phyloP scores from a whole-genome alignment of 2,888 invertebrate species.

The Ochropleura plecta region DNA sequence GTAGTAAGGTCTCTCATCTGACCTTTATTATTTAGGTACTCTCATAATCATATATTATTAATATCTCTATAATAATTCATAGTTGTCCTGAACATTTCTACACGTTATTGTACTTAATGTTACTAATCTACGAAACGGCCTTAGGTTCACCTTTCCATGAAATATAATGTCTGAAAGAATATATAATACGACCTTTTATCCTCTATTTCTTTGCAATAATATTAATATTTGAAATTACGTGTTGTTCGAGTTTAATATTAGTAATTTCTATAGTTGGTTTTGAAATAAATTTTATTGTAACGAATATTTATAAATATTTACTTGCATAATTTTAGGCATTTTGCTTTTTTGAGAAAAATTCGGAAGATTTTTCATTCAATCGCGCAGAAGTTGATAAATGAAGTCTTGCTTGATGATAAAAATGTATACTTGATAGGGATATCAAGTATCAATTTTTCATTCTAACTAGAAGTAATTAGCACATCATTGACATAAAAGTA shows the following conservation, averaged over 20 bases:
- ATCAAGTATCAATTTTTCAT: too few relatives aligned
- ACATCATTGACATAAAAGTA: too few relatives aligned
- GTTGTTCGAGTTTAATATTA: conserved; percentile 2
- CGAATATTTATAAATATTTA: background rate
- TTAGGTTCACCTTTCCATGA: conserved; percentile 43
- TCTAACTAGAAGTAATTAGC: too few relatives aligned
- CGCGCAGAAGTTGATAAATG: too few relatives aligned
- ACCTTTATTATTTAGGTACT: conserved; percentile 25
- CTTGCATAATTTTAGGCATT: too few relatives aligned
- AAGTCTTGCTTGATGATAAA: too few relatives aligned
- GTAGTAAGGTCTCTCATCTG: background rate
- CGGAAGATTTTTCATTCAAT: too few relatives aligned
- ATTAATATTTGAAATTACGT: conserved; percentile 12
- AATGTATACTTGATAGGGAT: too few relatives aligned
- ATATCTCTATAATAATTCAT: conserved; percentile 40
- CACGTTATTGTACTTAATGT: conserved; percentile 6
- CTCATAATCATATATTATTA: conserved; percentile 15
- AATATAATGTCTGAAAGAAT: conserved; percentile 26
- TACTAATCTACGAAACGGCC: conserved; percentile 1
- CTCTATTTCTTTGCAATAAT: conserved; percentile 3
- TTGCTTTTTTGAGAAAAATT: too few relatives aligned
- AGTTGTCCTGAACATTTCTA: conserved; percentile 10
- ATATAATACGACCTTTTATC: conserved; percentile 30
- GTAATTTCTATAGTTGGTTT: background rate
- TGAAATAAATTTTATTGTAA: background rate